These are phyloP conservation scores for Chamaetylas fuelleborni DNA, from an alignment of 2,113 vertebrate genomes.

Conservation along the genomic window DNA sequence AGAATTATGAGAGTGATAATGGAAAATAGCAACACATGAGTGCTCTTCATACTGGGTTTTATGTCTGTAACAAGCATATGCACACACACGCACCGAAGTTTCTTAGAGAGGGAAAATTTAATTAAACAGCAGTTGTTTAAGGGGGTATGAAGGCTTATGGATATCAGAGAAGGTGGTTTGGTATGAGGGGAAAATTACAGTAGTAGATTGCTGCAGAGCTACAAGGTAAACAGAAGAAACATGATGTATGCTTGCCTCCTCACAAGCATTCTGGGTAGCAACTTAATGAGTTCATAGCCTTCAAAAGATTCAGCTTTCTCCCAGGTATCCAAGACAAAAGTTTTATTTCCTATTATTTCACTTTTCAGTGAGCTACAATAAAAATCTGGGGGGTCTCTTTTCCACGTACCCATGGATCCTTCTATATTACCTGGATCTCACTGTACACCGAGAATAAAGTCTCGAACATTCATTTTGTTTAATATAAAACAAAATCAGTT, in stretches of 20 bases:
- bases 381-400: background rate
- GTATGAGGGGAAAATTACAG: background rate
- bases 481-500: background rate
- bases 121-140: background rate
- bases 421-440: background rate
- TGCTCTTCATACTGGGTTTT: background rate
- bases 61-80: background rate
- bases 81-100: background rate
- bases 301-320: background rate
- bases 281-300: background rate
- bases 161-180: background rate
- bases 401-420: background rate
- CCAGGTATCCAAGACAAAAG: background rate
- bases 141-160: background rate
- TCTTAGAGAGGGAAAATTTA: background rate
- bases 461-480: background rate
- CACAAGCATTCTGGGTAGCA: background rate
- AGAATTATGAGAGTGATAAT: background rate
- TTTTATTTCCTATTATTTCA: background rate
- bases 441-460: background rate
- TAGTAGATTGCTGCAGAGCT: background rate
- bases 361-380: background rate
- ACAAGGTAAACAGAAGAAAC: background rate
- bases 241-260: background rate
- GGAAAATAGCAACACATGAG: background rate